Evolutionary conservation across 2,797 vertebrate species (phyloP), one percentile per base, ranked within the genome.

Genomic region (Sebastes matsubarae): DNA sequence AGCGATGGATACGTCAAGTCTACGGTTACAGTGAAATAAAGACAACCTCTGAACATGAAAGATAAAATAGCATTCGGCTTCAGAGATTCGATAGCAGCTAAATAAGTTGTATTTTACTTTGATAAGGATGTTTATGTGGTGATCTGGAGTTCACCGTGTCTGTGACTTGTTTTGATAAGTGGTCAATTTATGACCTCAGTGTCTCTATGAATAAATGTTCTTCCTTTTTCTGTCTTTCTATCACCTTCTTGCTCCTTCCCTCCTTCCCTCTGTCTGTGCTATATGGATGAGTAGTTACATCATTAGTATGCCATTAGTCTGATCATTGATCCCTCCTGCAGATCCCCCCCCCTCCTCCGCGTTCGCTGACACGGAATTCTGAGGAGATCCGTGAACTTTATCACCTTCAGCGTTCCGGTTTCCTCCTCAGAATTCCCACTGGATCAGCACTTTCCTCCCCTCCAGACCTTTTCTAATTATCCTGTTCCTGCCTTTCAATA

Each of bases 401-500:
- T 94, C 93, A 95, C 94, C 95, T 95, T 93, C 84, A 87, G 89
- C 87, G 78, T 91, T 93, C 69, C 74, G 79, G 91, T 93, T 93
- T 92, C 81, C 90, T 93, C 89, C 90, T 87, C 88, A 84, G 89
- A 92, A 93, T 93, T 91, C 95, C 92, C 92, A 88, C 84, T 77
- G 85, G 94, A 94, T 96, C 94, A 93, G 91, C 92, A 92, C 84
- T 92, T 94, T 95, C 90, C 86, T 89, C 88, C 88, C 86, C 87
- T 85, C 79, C 86, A 87, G 92, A 92, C 88, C 91, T 94, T 94
- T 95, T 95, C 92, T 95, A 95, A 96, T 96, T 94, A 95, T 95
- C 93, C 90, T 64, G 89, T 94, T 92, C 90, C 92, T 88, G 92
- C 91, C 95, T 96, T 95, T 95, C 95, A 94, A 96, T 96, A 96